A percentile compares a stretch with the other conserved stretches of the same genome.
Conservation (phyloP, 2,113 vertebrate genomes). For the Thalassarche chlororhynchos region DNA sequence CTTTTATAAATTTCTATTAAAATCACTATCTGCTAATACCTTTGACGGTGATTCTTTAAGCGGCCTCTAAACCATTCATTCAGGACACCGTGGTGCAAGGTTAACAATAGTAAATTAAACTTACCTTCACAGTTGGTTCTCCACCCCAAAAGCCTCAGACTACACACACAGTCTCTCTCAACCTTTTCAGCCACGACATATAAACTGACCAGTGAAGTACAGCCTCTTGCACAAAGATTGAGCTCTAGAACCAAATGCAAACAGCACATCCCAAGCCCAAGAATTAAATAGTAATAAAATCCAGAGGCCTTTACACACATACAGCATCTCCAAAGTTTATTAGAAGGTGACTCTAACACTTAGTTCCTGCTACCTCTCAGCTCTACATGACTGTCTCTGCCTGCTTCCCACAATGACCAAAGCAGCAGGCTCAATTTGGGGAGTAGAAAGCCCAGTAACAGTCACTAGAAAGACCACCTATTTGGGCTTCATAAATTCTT, state of each 20-base stretch:
- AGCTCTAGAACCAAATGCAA: neutral
- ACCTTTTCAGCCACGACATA: neutral
- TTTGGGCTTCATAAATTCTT: neutral
- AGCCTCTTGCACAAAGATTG: neutral
- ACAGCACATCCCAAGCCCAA: neutral
- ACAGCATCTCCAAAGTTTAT: neutral
- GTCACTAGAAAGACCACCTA: neutral
- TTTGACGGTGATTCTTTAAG: too few species aligned
- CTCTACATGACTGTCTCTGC: neutral
- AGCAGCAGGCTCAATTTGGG: neutral
- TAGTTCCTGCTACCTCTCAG: neutral
- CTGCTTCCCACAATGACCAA: neutral
- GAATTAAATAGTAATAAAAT: neutral
- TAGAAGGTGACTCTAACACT: neutral
- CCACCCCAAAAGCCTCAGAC: neutral
- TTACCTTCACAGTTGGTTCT: neutral
- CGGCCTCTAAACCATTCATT: too few species aligned
- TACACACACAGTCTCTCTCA: neutral
- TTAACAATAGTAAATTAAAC: neutral
- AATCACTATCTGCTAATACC: too few species aligned
- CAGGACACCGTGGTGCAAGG: neutral
- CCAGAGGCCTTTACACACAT: neutral
- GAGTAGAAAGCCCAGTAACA: neutral
- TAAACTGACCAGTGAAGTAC: neutral
- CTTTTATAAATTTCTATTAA: too few species aligned